phyloP scores from a whole-genome alignment of 1,140 invertebrate genomes.

The Adoxophyes honmai region DNA sequence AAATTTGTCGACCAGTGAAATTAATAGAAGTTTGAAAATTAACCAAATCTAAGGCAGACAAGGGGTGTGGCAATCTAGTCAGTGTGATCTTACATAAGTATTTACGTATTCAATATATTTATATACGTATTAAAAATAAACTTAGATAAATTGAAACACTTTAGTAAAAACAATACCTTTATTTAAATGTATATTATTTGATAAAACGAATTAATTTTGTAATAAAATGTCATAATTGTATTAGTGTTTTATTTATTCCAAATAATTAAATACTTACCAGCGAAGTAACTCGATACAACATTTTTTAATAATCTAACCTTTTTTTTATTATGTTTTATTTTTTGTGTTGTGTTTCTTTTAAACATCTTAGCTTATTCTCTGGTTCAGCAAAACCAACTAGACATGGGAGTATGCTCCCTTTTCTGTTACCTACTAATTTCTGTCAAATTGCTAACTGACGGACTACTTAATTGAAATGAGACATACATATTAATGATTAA shows the following conservation, averaged over 20 bases:
- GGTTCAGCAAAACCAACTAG: too few relatives aligned
- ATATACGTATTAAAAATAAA: constrained; percentile 29
- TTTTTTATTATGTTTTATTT: too few relatives aligned
- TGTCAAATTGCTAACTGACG: too few relatives aligned
- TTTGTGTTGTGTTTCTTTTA: too few relatives aligned
- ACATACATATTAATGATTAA: too few relatives aligned
- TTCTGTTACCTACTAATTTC: too few relatives aligned
- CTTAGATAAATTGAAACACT: constrained; percentile 6
- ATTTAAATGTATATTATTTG: constrained; percentile 27
- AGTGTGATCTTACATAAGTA: constrained; percentile 68
- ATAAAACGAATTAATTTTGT: constrained; percentile 23
- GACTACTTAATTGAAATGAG: too few relatives aligned
- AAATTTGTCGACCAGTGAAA: neutral
- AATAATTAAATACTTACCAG: too few relatives aligned
- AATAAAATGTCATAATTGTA: constrained; percentile 25
- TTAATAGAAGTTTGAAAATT: constrained; percentile 16
- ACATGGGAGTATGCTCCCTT: too few relatives aligned
- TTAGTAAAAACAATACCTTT: constrained; percentile 27
- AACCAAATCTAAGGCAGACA: constrained; percentile 43
- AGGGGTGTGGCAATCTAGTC: constrained; percentile 74
- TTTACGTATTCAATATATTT: constrained; percentile 40
- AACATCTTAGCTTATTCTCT: too few relatives aligned
- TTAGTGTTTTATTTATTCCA: constrained; percentile 16
- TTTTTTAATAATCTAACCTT: too few relatives aligned
- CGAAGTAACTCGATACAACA: too few relatives aligned